Percentiles rank a stretch among this genome's conserved stretches.
Conservation (phyloP, 2,888 invertebrate species). For the Helleia helle region DNA sequence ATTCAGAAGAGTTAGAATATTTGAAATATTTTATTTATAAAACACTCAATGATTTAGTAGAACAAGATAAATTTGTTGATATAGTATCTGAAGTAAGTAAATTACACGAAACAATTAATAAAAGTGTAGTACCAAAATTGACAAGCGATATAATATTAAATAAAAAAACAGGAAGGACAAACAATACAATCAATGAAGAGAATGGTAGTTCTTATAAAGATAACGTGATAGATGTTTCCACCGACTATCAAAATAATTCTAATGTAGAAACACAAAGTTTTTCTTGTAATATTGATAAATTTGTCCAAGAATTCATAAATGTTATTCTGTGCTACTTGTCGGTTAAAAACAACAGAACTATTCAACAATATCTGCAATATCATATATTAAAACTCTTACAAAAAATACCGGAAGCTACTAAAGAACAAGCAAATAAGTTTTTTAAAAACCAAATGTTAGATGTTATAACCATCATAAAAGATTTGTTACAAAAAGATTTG, state of each 20-base stretch:
- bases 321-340: not conserved
- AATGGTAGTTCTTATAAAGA: not conserved
- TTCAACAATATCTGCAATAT: no score
- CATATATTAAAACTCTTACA: no score
- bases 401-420: no score
- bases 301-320: not conserved
- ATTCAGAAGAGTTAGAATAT: slow-evolving; percentile 26
- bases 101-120: not conserved
- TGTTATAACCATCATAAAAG: not conserved
- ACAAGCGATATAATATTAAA: not conserved
- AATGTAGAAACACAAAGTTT: not conserved
- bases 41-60: not conserved
- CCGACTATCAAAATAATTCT: not conserved
- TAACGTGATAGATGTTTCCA: not conserved
- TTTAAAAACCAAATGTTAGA: not conserved
- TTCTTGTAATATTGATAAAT: not conserved
- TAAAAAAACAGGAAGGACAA: not conserved
- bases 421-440: no score
- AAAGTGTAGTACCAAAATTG: not conserved
- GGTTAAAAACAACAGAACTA: not conserved
- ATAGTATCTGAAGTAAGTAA: not conserved
- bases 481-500: not conserved
- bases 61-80: not conserved
- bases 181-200: not conserved
- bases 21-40: slow-evolving; percentile 1